Percentiles rank a stretch among this genome's conserved stretches.
Evolutionary conservation across 2,113 vertebrate genomes (phyloP).

Genomic region (Dromiciops gliroides): DNA sequence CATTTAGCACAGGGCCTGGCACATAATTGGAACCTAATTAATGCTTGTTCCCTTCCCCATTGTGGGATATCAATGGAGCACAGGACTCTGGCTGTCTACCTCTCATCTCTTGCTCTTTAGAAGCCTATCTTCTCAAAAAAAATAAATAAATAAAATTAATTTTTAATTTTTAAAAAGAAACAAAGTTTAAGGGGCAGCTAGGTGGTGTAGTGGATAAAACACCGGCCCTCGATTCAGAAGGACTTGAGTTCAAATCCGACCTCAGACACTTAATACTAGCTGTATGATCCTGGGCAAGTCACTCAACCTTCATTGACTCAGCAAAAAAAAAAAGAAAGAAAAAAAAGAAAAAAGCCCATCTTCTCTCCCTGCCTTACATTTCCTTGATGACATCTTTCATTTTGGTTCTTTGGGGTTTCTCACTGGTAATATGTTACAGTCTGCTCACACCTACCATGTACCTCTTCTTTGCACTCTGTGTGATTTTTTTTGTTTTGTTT

Average conservation of each 20-base stretch:
- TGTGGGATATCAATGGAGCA: background rate
- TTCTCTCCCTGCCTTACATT: background rate
- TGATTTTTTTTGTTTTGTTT: background rate
- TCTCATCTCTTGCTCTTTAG: background rate
- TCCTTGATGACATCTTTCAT: background rate
- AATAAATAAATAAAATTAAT: no score
- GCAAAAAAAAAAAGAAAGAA: no score
- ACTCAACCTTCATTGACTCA: no score
- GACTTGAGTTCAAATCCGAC: no score
- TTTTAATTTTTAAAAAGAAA: no score
- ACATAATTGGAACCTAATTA: background rate
- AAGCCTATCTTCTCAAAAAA: background rate
- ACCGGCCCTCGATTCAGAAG: no score
- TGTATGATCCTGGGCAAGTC: no score
- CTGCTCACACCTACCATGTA: background rate
- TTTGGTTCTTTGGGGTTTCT: background rate
- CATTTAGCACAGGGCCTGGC: background rate
- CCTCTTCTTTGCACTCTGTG: background rate
- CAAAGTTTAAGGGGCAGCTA: no score
- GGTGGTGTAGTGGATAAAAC: no score
- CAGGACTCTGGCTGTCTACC: background rate
- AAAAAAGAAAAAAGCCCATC: no score
- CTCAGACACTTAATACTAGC: no score
- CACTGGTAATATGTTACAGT: background rate
- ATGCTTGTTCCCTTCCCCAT: background rate